Evolutionary conservation across 2,113 vertebrate species (phyloP), one percentile per base, ranked within the genome.

Genomic region (Herpetotheres cachinnans): DNA sequence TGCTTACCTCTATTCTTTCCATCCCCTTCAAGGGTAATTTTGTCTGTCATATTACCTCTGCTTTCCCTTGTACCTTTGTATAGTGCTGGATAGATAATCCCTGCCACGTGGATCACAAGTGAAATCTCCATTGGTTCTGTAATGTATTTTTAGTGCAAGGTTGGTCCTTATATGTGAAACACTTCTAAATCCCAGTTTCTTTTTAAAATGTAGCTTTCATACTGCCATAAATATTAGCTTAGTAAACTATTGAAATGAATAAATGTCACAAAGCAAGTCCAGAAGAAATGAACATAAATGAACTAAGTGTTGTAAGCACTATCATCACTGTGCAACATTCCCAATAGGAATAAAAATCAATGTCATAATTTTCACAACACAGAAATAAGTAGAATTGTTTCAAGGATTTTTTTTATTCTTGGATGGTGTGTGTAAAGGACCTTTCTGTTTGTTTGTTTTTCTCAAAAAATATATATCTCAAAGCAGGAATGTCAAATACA

Each of bases 361-460:
- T 22, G 13, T 25, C 6, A 65, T 34, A 44, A 72, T 65, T 83
- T 82, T 92, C 24, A 67, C 34, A 77, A 69, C 5, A 72, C 0
- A 5, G 22, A 66, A 52, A 10, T 29, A 87, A 73, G 3, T 44
- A 26, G 69, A 49, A 10, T 18, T 36, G 1, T 67, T 89, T 46
- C 13, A 86, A 32, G 26, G 16, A 22, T 22, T 5, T n/a, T 47
- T 40, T 86, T 55, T 46, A 38, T 81, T 79, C 24, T 61, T 77
- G 6, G 13, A 38, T 10, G 0, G 1, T 27, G 8, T 17, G 19
- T 54, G 2, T 30, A 44, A 69, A 42, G 4, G 9, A 6, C 1
- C 2, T 78, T 62, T 12, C 2, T 7, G 2, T 30, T 55, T 62
- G 2, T 21, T 82, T 67, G 46, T 2, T 85, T 82, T 40, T 62